Evolutionary conservation across 2,888 invertebrate species (phyloP).

Genomic region (Formica aserva): DNA sequence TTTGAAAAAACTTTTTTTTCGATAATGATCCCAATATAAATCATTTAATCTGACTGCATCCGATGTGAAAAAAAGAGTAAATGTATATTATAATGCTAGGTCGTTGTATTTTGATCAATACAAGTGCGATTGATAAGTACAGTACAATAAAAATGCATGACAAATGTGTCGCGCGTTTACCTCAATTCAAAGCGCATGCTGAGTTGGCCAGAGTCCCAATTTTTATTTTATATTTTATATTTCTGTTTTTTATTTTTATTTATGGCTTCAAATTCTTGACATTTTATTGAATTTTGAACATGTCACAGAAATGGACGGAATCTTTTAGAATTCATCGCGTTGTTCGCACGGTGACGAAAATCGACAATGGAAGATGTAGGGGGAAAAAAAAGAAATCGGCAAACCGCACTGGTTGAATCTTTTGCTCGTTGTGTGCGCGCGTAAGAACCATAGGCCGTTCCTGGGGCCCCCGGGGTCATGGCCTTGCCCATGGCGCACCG

Average conservation of each 20-base stretch:
- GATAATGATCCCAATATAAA: too few relatives aligned
- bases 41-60: too few relatives aligned
- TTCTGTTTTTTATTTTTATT: not conserved
- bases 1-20: too few relatives aligned
- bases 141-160: not conserved
- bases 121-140: slow-evolving; percentile 11
- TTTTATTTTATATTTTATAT: not conserved
- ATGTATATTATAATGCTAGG: too few relatives aligned
- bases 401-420: slow-evolving; percentile 48
- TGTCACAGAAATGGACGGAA: not conserved
- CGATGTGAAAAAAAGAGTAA: too few relatives aligned
- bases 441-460: slow-evolving; percentile 64
- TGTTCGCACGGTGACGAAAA: slow-evolving; percentile 34
- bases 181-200: not conserved
- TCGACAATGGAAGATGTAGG: not conserved
- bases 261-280: not conserved
- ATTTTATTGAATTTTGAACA: not conserved
- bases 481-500: slow-evolving; percentile 78
- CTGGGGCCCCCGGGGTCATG: slow-evolving; percentile 74
- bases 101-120: not conserved
- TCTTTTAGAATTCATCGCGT: slow-evolving; percentile 19
- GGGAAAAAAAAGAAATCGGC: slow-evolving; percentile 5
- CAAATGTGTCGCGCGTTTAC: not conserved
- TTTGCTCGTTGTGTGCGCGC: slow-evolving; percentile 58
- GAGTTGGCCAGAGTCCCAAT: not conserved